A percentile compares a stretch with the other conserved stretches of the same genome.
phyloP scores from a whole-genome alignment of 2,113 vertebrate species.

The Coptodon bakossiorum region DNA sequence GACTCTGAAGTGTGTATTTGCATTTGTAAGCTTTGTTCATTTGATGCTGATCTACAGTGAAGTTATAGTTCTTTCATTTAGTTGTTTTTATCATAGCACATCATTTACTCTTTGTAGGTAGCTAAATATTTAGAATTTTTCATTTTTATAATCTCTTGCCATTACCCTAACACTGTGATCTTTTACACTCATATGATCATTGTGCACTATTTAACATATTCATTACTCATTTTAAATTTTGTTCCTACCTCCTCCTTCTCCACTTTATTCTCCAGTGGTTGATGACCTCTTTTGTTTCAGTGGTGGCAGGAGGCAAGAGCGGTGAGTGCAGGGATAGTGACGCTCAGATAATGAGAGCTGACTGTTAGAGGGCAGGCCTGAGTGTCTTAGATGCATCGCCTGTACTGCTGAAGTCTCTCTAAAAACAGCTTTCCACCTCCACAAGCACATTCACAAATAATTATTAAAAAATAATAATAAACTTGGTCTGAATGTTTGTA shows the following conservation, averaged over 20 bases:
- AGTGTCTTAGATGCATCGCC: neutral
- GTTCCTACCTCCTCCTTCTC: neutral
- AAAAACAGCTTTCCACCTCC: neutral
- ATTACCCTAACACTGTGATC: neutral
- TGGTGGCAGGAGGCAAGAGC: neutral
- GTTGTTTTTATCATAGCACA: neutral
- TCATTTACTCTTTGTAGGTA: neutral
- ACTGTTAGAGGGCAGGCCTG: constrained; percentile 1
- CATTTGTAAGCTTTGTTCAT: neutral
- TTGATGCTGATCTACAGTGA: neutral
- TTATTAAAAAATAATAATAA: neutral
- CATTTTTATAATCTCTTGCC: neutral
- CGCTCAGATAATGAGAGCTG: constrained; percentile 16
- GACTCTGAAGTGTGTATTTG: neutral
- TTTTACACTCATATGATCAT: neutral
- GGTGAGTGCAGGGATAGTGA: neutral
- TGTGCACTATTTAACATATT: neutral
- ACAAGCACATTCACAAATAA: neutral
- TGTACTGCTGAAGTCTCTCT: neutral
- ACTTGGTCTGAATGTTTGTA: neutral
- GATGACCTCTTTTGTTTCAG: constrained; percentile 10
- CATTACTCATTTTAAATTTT: neutral
- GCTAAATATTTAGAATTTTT: neutral
- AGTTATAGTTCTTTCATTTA: neutral
- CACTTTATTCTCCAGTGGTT: neutral